Base-by-base conservation (phyloP, 1,140 invertebrate genomes). In the Aphelenchoides avenae region DNA sequence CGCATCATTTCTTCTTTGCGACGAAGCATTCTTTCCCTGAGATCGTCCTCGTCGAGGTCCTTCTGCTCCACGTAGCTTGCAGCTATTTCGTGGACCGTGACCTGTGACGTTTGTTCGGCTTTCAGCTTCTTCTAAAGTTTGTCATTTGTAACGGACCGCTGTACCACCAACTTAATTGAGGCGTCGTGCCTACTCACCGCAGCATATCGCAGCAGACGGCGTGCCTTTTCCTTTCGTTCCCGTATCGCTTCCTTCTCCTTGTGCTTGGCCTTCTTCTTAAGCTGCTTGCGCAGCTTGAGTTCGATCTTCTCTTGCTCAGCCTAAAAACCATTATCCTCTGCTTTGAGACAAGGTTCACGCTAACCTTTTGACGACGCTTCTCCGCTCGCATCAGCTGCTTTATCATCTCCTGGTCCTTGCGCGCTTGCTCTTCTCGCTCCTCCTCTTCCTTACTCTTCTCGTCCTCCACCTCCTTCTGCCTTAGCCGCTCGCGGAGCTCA, bases 41-140 rank as follows among this genome's bases (percentile, higher is more conserved):
- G 15, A 15, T 31, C 24, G 11, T 60, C 57, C 44, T 60, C 57
- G 5, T 34, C 40, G n/a, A 60, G 43, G n/a, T 59, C 57, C 6
- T 48, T 27, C 27, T 60, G 55, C n/a, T 37, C 26, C 9, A 59
- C 57, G 33, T 64, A 64, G 6, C 53, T 34, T 9, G 57, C 60
- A 2, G 57, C 57, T 26, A 64, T 33, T 42, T 60, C 57, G 24
- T 58, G 39, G 29, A 63, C 44, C 9, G 57, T 26, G 20, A 13
- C 15, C 27, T 29, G 22, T 15, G 27, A 47, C 15, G 15, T n/a
- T 22, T 29, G 24, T 11, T 26, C 24, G 20, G 27, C 40, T 36
- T 60, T 27, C 1, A 42, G 18, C 30, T 53, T 27, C 9, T 24
- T 31, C 39, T 37, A 5, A 34, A 22, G 20, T 52, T 53, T 22